phyloP scores from a whole-genome alignment of 1,140 invertebrate species.

The Lordiphosa collinella region DNA sequence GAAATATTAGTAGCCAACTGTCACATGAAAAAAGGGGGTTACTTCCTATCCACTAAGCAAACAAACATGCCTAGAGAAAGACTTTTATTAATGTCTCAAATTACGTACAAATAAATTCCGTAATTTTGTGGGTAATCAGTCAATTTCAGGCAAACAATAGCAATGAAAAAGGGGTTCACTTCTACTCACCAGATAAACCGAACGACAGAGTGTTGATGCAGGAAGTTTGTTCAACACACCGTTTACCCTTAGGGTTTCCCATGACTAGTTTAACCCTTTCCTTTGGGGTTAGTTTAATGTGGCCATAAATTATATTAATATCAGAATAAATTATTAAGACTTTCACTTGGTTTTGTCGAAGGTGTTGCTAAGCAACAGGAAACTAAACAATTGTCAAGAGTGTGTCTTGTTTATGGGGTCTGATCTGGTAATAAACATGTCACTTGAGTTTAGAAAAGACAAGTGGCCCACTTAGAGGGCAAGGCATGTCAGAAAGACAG shows the following conservation, averaged over 20 bases:
- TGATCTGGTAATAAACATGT: constrained; percentile 9
- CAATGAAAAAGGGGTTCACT: constrained; percentile 24
- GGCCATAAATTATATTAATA: constrained; percentile 32
- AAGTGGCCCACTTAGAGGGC: constrained; percentile 18
- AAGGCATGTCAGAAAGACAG: constrained; percentile 10
- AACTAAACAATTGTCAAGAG: constrained; percentile 3
- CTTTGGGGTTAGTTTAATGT: constrained; percentile 21
- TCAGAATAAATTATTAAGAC: constrained; percentile 1
- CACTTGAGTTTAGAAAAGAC: not conserved
- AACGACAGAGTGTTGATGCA: constrained; percentile 13
- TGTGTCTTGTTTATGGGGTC: not conserved
- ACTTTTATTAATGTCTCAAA: constrained; percentile 70
- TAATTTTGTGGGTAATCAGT: constrained; percentile 77
- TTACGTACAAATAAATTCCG: constrained; percentile 68
- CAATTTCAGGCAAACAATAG: constrained; percentile 67
- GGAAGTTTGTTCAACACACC: constrained; percentile 62
- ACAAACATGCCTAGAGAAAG: constrained; percentile 7
- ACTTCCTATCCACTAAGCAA: constrained; percentile 29
- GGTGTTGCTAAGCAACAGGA: constrained; percentile 13
- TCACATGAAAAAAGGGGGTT: constrained; percentile 39
- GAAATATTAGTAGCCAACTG: constrained; percentile 47
- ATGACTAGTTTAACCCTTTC: constrained; percentile 47
- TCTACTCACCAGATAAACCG: too few species aligned
- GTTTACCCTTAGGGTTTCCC: constrained; percentile 29
- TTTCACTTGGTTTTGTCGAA: not conserved